Evolutionary conservation across 2,797 vertebrate species (phyloP), one percentile per base, ranked within the genome.

Genomic region (Strix occidentalis): DNA sequence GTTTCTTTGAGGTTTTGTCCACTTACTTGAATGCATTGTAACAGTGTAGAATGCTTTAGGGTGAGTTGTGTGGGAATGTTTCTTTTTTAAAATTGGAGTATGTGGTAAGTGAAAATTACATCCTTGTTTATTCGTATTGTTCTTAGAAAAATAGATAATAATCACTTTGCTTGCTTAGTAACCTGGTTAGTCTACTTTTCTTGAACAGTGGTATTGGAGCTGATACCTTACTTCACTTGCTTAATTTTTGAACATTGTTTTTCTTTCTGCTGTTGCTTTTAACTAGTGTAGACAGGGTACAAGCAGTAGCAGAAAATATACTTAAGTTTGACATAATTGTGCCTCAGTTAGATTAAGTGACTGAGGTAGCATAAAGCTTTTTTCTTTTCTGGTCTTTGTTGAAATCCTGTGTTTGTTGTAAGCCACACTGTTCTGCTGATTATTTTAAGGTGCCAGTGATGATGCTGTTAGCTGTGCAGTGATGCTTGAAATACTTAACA

Each of bases 391-490:
- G 31, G 9, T 53, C 29, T 84, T 70, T 60, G 31, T 76, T 94
- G 50, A 23, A 61, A 16, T 53, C 86, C 11, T 46, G 19, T 4
- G 2, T 84, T 75, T 69, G 10, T 88, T 90, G 7, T 88, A 91
- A 96, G 6, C 14, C 5, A 8, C 69, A 6, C 21, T 90, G 4
- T 68, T 84, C 74, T 89, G 18, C 26, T 84, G 82, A 92, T 96
- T 80, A 58, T 92, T 95, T 96, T 53, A 90, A 99, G 99, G 99
- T 96, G 99, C 99, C 97, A 99, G 99, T 77, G 99, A 99, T 61
- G 99, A 99, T 82, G 99, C 99, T 12, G 99, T 99, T 91, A 99
- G 99, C 97, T 99, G 99, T 79, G 99, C 99, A 10, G 99, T 99
- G 94, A 99, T 99, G 99, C 98, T 99, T 96, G 99, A 99, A 97